phyloP scores from a whole-genome alignment of 2,113 vertebrate species.

The Herpailurus yagouaroundi region DNA sequence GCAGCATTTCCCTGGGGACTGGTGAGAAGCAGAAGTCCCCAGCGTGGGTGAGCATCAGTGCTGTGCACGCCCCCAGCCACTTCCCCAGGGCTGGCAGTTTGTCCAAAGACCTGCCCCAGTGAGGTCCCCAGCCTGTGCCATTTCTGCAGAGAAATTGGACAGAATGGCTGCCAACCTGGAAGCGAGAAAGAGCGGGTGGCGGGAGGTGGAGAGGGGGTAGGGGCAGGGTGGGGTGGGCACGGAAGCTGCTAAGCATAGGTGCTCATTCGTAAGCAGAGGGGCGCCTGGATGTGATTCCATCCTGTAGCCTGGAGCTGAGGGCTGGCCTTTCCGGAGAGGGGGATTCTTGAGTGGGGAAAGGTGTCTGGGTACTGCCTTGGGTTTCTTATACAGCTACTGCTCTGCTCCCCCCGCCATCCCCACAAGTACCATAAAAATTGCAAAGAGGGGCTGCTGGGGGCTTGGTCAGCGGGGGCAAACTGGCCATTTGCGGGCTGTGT shows the following conservation, averaged over 20 bases:
- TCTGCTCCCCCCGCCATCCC: neutral
- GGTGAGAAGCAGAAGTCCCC: conserved; percentile 49
- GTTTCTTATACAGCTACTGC: neutral
- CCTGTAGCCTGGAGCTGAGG: neutral
- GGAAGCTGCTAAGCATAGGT: neutral
- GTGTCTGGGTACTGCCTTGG: neutral
- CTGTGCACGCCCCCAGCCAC: neutral
- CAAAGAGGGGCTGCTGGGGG: neutral
- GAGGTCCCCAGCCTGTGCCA: neutral
- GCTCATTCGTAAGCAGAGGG: neutral
- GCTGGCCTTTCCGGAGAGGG: neutral
- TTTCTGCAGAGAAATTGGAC: neutral
- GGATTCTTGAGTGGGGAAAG: neutral
- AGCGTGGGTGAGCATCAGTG: neutral
- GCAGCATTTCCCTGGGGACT: conserved; percentile 28
- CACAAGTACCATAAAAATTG: neutral
- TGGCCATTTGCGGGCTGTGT: neutral
- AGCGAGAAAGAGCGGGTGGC: neutral
- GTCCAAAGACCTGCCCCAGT: neutral
- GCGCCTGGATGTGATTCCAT: neutral
- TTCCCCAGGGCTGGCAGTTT: neutral
- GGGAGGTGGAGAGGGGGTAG: neutral
- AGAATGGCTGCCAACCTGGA: neutral
- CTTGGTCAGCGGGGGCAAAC: neutral
- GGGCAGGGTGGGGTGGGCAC: too few species aligned